Evolutionary conservation across 2,113 vertebrate genomes (phyloP), one percentile per base, ranked within the genome.

Genomic region (Rattus rattus): DNA sequence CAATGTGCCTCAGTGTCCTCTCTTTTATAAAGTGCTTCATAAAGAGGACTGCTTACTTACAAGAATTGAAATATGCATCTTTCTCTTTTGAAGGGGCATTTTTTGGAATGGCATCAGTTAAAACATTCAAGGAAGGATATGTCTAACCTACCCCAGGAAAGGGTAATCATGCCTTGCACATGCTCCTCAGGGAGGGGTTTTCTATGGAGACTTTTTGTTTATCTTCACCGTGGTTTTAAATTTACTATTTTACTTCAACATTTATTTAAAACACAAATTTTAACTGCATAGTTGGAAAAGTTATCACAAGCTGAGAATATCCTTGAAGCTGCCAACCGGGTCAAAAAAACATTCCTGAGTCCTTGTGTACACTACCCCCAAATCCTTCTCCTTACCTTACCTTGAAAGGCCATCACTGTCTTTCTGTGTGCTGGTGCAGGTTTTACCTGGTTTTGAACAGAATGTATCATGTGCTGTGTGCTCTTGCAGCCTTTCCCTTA

Each of bases 71-170:
- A 65, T 61, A 36, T 5, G 43, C 10, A 85, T 13, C 24, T 2
- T 73, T 95, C 7, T 49, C 7, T 81, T 89, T 92, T 93, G 90
- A 65, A 91, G 20, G 28, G 17, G 59, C 79, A 33, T 93, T 80
- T 94, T 28, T 75, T 22, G 2, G 79, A 69, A 69, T 9, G 14
- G 69, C 69, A 79, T 90, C 49, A 69, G 75, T 92, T 86, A 63
- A 76, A 70, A 91, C 91, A 16, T 81, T 75, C 61, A 70, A 85
- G 81, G 16, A 95, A 75, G 14, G 72, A 30, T 83, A 84, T 22
- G 4, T 54, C 22, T 54, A 77, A 77, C 2, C n/a, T 16, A 30
- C 39, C 33, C 73, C 28, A 22, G 63, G 33, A 54, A 39, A 28
- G 52, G 33, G 47, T n/a, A 54, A n/a, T 54, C 11, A 1, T 54